Evolutionary conservation across 2,888 invertebrate genomes (phyloP).

Genomic region (Junonia oenone): DNA sequence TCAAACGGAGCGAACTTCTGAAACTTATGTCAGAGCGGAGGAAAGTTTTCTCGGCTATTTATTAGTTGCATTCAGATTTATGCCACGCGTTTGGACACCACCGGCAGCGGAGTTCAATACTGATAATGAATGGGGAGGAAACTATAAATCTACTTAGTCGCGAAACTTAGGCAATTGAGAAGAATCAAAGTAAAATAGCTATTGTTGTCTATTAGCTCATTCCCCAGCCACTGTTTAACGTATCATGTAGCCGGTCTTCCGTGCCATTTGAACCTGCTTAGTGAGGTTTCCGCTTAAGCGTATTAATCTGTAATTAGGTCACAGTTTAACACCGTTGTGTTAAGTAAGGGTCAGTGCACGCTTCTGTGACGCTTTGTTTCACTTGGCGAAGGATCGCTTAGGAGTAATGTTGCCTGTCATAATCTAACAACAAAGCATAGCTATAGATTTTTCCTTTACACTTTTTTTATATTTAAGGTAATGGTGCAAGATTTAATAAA

Average conservation of each 20-base stretch:
- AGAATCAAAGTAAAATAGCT: conserved; percentile 62
- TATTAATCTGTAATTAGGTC: conserved; percentile 79
- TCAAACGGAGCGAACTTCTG: conserved; percentile 39
- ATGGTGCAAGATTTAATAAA: not conserved
- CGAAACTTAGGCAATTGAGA: conserved; percentile 69
- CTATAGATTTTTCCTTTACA: not conserved
- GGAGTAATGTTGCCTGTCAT: not conserved
- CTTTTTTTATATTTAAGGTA: too few relatives aligned
- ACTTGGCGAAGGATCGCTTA: not conserved
- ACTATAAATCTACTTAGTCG: conserved; percentile 76
- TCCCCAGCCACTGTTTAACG: conserved; percentile 42
- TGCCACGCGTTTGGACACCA: conserved; percentile 48
- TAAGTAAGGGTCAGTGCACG: conserved; percentile 67
- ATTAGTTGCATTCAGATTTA: conserved; percentile 76
- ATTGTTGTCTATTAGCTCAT: conserved; percentile 54
- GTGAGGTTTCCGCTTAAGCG: conserved; percentile 78
- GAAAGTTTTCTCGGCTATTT: conserved; percentile 59
- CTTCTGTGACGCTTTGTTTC: conserved; percentile 27
- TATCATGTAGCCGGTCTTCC: conserved; percentile 50
- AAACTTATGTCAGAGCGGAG: conserved; percentile 49
- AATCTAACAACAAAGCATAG: not conserved
- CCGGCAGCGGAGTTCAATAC: conserved; percentile 56
- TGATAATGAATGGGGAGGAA: conserved; percentile 77
- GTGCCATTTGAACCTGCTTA: conserved; percentile 72
- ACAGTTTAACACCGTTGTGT: conserved; percentile 65